Conservation (phyloP, 2,888 invertebrate genomes). For the Tipula confusa region DNA sequence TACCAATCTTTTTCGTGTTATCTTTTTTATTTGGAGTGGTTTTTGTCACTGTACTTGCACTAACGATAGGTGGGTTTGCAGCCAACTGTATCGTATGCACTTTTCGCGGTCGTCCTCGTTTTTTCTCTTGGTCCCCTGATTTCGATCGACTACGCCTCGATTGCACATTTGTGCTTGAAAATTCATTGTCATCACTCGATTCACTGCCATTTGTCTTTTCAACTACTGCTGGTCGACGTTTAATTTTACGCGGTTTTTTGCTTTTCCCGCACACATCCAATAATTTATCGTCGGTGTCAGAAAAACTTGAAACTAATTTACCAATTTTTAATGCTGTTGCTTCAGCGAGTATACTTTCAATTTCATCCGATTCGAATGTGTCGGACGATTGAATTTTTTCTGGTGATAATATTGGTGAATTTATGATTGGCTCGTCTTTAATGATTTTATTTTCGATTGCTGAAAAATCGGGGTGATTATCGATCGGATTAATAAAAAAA, state of each 20-base stretch:
- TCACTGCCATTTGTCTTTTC: slow-evolving; percentile 44
- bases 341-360: slow-evolving; percentile 56
- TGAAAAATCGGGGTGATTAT: background rate
- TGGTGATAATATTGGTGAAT: slow-evolving; percentile 39
- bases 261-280: slow-evolving; percentile 37
- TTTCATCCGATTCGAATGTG: slow-evolving; percentile 32
- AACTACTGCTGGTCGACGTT: slow-evolving; percentile 34
- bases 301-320: slow-evolving; percentile 36
- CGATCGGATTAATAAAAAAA: slow-evolving; percentile 28
- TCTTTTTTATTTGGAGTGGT: slow-evolving; percentile 34
- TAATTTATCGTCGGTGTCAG: slow-evolving; percentile 39
- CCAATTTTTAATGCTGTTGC: slow-evolving; percentile 45
- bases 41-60: background rate
- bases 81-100: background rate
- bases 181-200: slow-evolving; percentile 42
- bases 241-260: slow-evolving; percentile 37
- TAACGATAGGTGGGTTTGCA: background rate
- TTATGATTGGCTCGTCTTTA: slow-evolving; percentile 32
- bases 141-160: slow-evolving; percentile 36
- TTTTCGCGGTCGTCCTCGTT: slow-evolving; percentile 51
- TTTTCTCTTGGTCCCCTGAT: slow-evolving; percentile 39
- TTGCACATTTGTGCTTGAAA: slow-evolving; percentile 37
- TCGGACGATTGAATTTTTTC: slow-evolving; percentile 36
- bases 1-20: slow-evolving; percentile 36
- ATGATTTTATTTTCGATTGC: background rate